Evolutionary conservation across 2,113 vertebrate species (phyloP).

Genomic region (Ptilorrhoa leucosticta): DNA sequence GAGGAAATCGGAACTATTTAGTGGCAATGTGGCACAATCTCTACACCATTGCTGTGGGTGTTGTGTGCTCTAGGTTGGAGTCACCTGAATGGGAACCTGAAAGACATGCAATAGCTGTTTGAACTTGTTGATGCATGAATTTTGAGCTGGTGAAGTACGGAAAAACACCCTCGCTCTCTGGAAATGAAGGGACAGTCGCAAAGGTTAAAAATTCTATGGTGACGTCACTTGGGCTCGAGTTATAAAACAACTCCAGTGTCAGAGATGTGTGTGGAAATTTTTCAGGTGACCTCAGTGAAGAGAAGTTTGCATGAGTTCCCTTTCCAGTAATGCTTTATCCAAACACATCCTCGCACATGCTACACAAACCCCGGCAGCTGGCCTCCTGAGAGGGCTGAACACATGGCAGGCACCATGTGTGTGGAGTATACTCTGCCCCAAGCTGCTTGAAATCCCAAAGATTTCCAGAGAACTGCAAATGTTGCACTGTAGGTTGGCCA

Average conservation of each 20-base stretch:
- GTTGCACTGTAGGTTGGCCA: background rate
- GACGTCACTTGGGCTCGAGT: accelerated
- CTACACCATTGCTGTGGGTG: background rate
- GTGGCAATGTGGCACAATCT: background rate
- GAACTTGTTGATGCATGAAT: background rate
- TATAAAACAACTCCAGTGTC: background rate
- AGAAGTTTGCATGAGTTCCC: background rate
- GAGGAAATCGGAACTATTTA: background rate
- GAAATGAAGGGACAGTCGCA: background rate
- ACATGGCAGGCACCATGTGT: background rate
- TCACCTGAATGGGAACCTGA: background rate
- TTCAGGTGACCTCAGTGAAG: background rate
- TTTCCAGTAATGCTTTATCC: background rate
- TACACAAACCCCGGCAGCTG: background rate
- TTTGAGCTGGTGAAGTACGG: background rate
- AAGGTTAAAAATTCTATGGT: background rate
- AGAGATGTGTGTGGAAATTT: background rate
- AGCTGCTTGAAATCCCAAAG: conserved; percentile 16
- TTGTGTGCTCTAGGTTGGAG: background rate
- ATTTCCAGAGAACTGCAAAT: background rate
- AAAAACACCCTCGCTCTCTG: background rate
- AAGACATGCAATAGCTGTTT: background rate
- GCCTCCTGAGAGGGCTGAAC: background rate
- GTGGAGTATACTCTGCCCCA: background rate
- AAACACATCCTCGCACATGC: background rate